Conservation (phyloP, 23 tunicate species). For the Oikopleura vanhoeffeni region DNA sequence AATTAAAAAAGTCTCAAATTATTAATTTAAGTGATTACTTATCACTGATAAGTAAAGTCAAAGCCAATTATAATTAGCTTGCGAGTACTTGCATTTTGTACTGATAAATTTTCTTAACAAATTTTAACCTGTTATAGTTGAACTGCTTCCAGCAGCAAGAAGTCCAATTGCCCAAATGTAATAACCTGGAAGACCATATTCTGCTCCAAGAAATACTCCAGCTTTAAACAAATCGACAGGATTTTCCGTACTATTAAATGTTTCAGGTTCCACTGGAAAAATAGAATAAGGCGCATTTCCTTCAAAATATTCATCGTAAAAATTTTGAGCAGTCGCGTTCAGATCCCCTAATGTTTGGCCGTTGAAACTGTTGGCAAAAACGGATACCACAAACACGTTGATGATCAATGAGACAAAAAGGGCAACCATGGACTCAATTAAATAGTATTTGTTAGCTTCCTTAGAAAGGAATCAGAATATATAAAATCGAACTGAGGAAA, state of each 20-base stretch:
- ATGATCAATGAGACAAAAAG: slow-evolving; percentile 53
- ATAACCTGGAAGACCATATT: slow-evolving; percentile 67
- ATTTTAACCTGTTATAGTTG: slow-evolving; percentile 91
- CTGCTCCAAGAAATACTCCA: slow-evolving; percentile 52
- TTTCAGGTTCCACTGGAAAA: slow-evolving; percentile 25
- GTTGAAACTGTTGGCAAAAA: slow-evolving; percentile 74
- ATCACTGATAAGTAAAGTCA: neutral
- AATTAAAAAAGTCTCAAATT: no score
- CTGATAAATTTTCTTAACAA: no score
- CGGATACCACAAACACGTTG: slow-evolving; percentile 73
- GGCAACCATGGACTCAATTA: slow-evolving; percentile 44
- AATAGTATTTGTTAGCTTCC: slow-evolving; percentile 60
- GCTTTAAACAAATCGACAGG: slow-evolving; percentile 43
- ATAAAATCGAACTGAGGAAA: no score
- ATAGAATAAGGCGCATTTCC: neutral
- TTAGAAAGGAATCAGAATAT: no score
- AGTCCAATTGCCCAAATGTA: slow-evolving; percentile 93
- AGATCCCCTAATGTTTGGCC: slow-evolving; percentile 19
- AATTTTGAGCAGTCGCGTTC: slow-evolving; percentile 19
- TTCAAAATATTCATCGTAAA: neutral
- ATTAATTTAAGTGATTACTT: neutral
- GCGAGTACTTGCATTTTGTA: no score
- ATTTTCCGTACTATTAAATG: slow-evolving; percentile 17
- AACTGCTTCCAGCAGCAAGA: slow-evolving; percentile 77
- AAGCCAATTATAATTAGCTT: slow-evolving; percentile 28